phyloP scores from a whole-genome alignment of 2,797 vertebrate species.

The Dicrostonyx torquatus region DNA sequence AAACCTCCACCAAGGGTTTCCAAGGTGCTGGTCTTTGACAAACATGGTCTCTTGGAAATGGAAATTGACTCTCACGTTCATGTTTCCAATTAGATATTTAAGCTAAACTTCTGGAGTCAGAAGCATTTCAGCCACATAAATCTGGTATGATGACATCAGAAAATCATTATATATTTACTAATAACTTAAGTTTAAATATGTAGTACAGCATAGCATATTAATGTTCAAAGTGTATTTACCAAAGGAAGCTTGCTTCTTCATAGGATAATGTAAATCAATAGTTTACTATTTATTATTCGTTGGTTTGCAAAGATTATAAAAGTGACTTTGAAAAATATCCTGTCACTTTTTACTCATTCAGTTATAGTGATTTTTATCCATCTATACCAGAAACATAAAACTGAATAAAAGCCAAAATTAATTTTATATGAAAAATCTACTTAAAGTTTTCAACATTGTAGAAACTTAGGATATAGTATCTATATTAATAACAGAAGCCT shows the following conservation, averaged over 20 bases:
- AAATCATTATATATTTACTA: not conserved
- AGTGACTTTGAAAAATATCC: not conserved
- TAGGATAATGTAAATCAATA: not conserved
- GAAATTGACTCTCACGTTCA: not conserved
- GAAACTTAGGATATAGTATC: conserved; percentile 34
- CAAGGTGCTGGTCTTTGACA: not conserved
- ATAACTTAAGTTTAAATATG: conserved; percentile 16
- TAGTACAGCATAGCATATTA: not conserved
- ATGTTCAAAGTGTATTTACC: not conserved
- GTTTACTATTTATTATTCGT: not conserved
- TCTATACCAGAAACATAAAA: not conserved
- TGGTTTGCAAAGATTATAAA: conserved; percentile 12
- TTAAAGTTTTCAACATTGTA: conserved; percentile 33
- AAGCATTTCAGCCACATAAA: not conserved
- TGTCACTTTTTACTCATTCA: not conserved
- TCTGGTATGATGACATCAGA: not conserved
- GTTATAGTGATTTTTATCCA: not conserved
- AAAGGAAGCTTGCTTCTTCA: conserved; percentile 8
- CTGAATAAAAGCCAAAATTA: conserved; percentile 42
- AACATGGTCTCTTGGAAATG: not conserved
- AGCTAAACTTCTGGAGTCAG: not conserved
- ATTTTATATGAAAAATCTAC: conserved; percentile 35
- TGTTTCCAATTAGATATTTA: conserved; percentile 7
- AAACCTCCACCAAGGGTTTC: not conserved
- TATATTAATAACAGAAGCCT: conserved; percentile 22